Base-by-base conservation (phyloP, 2,888 invertebrate species). In the Eupithecia subumbrata region DNA sequence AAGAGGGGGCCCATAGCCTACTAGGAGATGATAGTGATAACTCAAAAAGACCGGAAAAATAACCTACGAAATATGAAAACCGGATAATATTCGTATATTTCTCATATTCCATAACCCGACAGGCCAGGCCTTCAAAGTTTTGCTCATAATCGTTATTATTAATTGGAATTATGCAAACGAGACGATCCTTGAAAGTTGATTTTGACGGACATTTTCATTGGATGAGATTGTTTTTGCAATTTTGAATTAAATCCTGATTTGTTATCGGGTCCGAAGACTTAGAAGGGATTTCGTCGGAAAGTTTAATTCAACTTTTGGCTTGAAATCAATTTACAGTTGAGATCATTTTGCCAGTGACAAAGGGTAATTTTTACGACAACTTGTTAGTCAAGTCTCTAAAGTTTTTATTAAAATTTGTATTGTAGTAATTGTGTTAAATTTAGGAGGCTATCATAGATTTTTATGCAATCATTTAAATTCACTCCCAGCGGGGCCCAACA, bases 161-260 rank as follows among this genome's bases (percentile, higher is more conserved):
- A 91, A 92, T 91, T 91, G 88, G 85, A 92, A 91, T 90, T 91
- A 91, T 91, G 91, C 86, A 88, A 92, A 92, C 82, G 85, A 87
- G 83, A 73, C 75, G 73, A 76, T 80, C 78, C 82, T 77, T 60
- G 75, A 73, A 78, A 86, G 81, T 84, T 85, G 84, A 84, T 85
- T 87, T 82, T 82, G 82, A 83, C 75, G 82, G 84, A 85, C 83
- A 79, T 84, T 82, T 81, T 73, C 73, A 73, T 74, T 56, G 43
- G 75, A 77, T 73, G n/a, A 45, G 43, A 68, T 77, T 72, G 68
- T 77, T 72, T 77, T 75, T 71, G 76, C 52, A 70, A 68, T 76
- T 71, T 67, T 48, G 48, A 71, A 73, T 71, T 71, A 60, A 48
- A 25, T 73, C 11, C 43, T n/a, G 43, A 67, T 70, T 71, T 73